Evolutionary conservation across 1,140 invertebrate genomes (phyloP).

Genomic region (Rhagoletis zephyria): DNA sequence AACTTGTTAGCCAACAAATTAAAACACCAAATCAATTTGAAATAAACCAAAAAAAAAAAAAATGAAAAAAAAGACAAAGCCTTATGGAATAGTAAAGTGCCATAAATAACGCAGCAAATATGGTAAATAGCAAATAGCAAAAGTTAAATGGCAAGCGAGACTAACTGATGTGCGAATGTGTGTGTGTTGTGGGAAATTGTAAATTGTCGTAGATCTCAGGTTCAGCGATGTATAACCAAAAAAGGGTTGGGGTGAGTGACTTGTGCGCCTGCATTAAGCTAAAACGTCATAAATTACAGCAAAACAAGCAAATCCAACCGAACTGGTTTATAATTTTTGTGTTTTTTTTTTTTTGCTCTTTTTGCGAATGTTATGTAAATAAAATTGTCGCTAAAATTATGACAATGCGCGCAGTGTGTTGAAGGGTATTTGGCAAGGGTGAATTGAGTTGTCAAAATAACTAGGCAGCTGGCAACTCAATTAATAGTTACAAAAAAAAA

Average conservation of each 20-base stretch:
- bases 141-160: not conserved
- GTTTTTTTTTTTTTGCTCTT: no score
- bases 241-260: conserved; percentile 46
- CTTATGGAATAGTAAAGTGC: not conserved
- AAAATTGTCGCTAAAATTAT: not conserved
- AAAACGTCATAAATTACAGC: conserved; percentile 5
- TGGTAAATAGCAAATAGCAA: conserved; percentile 7
- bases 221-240: not conserved
- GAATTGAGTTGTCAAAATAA: no score
- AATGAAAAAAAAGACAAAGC: not conserved
- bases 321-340: not conserved
- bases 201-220: not conserved
- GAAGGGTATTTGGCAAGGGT: no score
- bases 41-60: not conserved
- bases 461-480: no score
- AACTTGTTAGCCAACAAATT: conserved; percentile 37
- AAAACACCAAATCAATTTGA: conserved; percentile 9
- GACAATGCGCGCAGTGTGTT: no score
- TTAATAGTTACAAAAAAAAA: no score
- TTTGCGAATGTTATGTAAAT: not conserved
- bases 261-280: conserved; percentile 1
- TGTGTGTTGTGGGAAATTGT: not conserved
- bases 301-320: no score
- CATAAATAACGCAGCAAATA: conserved; percentile 12
- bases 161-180: not conserved